Evolutionary conservation across 2,113 vertebrate genomes (phyloP).

Genomic region (pig (Sus scrofa)): T2T-Sscrofa CM000812.6:247711501-247712000

Average conservation of each 20-base stretch:
- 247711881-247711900: not conserved
- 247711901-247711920: not conserved
- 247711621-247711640: not conserved
- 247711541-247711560: not conserved
- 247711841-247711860: too few relatives aligned
- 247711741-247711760: not conserved
- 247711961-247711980: not conserved
- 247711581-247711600: not conserved
- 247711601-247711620: not conserved
- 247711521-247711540: not conserved
- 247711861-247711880: not conserved
- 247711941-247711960: not conserved
- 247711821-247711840: not conserved
- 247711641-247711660: not conserved
- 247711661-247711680: too few relatives aligned
- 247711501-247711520: not conserved
- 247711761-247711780: not conserved
- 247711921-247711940: not conserved
- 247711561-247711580: not conserved
- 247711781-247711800: not conserved
- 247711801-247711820: not conserved
- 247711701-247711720: not conserved
- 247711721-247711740: not conserved
- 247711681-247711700: accelerated
- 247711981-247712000: not conserved